A percentile compares a stretch with the other conserved stretches of the same genome.
Conservation (phyloP, 1,140 invertebrate genomes). For the Microplitis mediator region DNA sequence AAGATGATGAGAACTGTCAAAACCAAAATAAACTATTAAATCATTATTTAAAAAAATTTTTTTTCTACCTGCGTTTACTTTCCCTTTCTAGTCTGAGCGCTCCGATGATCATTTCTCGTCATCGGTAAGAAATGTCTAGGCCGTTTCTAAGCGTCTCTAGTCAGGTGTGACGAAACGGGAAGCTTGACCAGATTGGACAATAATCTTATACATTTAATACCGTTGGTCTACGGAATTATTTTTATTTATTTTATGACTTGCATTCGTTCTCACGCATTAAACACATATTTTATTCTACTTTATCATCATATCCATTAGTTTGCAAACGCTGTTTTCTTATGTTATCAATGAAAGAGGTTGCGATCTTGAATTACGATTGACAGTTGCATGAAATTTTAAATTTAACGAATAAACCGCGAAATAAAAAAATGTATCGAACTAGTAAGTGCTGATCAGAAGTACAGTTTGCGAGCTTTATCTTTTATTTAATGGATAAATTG, state of each 20-base stretch:
- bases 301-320: no score
- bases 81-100: slow-evolving; percentile 2
- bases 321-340: no score
- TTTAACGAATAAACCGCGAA: no score
- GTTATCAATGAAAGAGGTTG: no score
- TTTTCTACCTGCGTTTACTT: neutral
- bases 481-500: neutral
- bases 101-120: neutral
- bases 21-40: neutral
- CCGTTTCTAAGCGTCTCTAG: neutral
- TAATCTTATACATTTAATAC: neutral
- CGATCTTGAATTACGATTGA: no score
- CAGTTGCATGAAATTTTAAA: no score
- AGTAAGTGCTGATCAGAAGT: no score
- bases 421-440: no score
- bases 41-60: neutral
- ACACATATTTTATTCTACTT: no score
- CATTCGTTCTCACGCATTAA: no score
- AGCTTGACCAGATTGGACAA: neutral
- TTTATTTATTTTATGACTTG: no score
- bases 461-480: neutral
- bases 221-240: no score
- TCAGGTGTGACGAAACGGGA: slow-evolving; percentile 15
- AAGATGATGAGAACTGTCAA: neutral
- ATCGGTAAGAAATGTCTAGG: slow-evolving; percentile 22